A percentile compares a stretch with the other conserved stretches of the same genome.
Evolutionary conservation across 1,140 invertebrate genomes (phyloP).

Genomic region (Oppia nitens): DNA sequence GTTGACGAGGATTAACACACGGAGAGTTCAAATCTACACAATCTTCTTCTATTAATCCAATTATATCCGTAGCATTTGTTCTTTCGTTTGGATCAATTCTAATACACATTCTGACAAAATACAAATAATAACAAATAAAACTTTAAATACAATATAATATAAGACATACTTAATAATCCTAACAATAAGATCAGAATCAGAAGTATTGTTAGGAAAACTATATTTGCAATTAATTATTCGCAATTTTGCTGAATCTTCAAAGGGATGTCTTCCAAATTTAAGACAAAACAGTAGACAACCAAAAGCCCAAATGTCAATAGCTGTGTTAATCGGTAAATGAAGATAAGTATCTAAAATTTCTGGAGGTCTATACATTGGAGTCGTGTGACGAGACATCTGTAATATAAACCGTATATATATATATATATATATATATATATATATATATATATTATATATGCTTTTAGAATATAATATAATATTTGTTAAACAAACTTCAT

Average conservation of each 20-base stretch:
- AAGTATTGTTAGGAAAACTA: conserved; percentile 57
- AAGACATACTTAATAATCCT: conserved; percentile 52
- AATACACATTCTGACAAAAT: conserved; percentile 14
- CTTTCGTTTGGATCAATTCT: conserved; percentile 16
- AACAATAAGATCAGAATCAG: conserved; percentile 53
- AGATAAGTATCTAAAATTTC: conserved; percentile 97
- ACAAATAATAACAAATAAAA: too few species aligned
- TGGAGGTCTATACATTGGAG: conserved; percentile 56
- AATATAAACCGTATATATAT: conserved; percentile 8
- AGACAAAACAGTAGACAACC: conserved; percentile 87
- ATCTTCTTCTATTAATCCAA: conserved; percentile 12
- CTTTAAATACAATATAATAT: neutral
- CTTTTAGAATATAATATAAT: conserved; percentile 6
- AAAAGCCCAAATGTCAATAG: conserved; percentile 87
- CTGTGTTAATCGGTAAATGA: conserved; percentile 70
- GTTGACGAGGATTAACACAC: conserved; percentile 6
- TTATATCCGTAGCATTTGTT: conserved; percentile 7
- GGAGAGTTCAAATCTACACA: conserved; percentile 17
- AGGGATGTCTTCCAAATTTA: conserved; percentile 87
- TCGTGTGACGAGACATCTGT: conserved; percentile 41
- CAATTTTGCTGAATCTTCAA: conserved; percentile 88
- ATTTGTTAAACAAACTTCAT: conserved; percentile 46
- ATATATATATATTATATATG: too few species aligned
- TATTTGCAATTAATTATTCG: conserved; percentile 91
- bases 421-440: neutral